Evolutionary conservation across 2,888 invertebrate genomes (phyloP).

Genomic region (Conus canariensis): DNA sequence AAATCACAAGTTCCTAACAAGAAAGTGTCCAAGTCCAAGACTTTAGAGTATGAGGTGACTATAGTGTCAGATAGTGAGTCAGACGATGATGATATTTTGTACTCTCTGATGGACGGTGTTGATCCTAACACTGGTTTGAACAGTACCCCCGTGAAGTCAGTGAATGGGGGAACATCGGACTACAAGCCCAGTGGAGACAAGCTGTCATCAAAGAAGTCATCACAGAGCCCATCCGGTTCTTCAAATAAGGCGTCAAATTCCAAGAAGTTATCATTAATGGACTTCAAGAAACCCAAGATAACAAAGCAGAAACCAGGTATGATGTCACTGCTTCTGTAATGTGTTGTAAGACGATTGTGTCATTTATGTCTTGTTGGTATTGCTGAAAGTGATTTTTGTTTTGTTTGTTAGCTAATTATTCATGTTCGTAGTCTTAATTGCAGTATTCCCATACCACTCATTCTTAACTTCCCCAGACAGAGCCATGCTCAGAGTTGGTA

Average conservation of each 20-base stretch:
- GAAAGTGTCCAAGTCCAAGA: constrained; percentile 26
- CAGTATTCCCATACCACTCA: no score
- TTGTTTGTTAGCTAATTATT: no score
- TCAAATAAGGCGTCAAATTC: constrained; percentile 12
- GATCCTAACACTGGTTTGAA: neutral
- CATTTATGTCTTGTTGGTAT: neutral
- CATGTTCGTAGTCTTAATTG: no score
- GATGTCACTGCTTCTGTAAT: no score
- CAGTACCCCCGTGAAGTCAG: constrained; percentile 27
- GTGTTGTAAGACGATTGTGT: neutral
- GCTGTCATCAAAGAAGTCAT: constrained; percentile 23
- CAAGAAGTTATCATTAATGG: constrained; percentile 46
- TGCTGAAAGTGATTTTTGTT: no score
- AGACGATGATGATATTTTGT: constrained; percentile 61
- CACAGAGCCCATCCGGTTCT: neutral
- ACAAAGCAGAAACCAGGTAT: constrained; percentile 49
- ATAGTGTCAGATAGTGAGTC: constrained; percentile 45
- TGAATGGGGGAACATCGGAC: neutral
- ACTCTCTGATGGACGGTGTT: constrained; percentile 54
- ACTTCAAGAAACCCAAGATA: constrained; percentile 49
- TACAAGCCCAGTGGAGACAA: constrained; percentile 44
- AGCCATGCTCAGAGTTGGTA: no score
- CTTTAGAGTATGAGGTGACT: constrained; percentile 21
- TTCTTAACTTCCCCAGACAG: no score
- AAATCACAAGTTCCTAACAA: neutral